Percentiles rank a stretch among this genome's conserved stretches.
Conservation (phyloP, 2,888 invertebrate genomes). For the Apodemia hepburni region DNA sequence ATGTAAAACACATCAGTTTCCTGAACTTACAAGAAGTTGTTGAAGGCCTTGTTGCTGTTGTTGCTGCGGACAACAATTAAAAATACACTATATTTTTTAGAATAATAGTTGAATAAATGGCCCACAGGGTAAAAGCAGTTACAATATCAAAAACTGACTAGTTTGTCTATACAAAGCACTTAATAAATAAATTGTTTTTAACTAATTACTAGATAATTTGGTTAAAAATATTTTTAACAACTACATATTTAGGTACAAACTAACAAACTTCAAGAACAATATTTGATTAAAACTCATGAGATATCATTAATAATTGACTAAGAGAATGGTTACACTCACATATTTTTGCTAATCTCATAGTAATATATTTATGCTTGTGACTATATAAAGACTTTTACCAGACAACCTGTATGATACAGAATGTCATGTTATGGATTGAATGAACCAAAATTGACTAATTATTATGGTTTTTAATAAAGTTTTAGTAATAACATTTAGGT, state of each 20-base stretch:
- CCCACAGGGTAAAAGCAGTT: neutral
- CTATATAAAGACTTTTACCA: too few species aligned
- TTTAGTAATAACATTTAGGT: too few species aligned
- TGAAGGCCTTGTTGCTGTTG: conserved; percentile 95
- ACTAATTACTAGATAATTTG: neutral
- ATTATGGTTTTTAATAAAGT: too few species aligned
- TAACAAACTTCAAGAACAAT: neutral
- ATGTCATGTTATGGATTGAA: too few species aligned
- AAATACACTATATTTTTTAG: conserved; percentile 32
- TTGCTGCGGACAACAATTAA: conserved; percentile 84
- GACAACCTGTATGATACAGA: too few species aligned
- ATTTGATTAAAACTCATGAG: neutral
- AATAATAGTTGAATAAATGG: neutral
- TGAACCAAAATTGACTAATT: too few species aligned
- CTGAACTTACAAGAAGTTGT: conserved; percentile 93
- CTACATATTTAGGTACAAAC: neutral
- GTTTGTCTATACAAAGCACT: conserved; percentile 5
- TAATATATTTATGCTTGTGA: too few species aligned
- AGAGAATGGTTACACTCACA: too few species aligned
- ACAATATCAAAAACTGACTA: conserved; percentile 12
- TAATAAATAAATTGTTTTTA: neutral
- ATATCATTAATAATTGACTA: neutral
- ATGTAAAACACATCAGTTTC: conserved; percentile 60
- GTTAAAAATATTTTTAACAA: neutral
- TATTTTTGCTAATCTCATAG: too few species aligned